Percentiles rank a stretch among this genome's conserved stretches.
These are phyloP conservation scores for Drosophila algonquin DNA, from an alignment of 2,888 invertebrate genomes.

Conservation along the genomic window DNA sequence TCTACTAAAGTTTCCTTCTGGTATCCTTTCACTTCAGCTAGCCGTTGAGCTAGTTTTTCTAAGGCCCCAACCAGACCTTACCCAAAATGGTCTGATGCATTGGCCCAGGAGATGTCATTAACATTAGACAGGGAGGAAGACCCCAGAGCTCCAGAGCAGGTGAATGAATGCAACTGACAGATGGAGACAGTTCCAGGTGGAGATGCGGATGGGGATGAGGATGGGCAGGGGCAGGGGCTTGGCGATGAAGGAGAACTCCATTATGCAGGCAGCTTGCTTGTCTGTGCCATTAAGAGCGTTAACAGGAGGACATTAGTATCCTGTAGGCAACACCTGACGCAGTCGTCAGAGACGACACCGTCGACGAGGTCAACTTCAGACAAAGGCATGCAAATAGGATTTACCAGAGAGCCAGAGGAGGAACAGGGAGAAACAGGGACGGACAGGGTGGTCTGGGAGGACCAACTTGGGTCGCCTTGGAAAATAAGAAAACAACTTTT, in stretches of 20 bases:
- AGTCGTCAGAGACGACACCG: conserved; percentile 22
- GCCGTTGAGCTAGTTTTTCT: conserved; percentile 64
- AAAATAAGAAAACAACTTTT: conserved; percentile 76
- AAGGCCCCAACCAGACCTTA: conserved; percentile 23
- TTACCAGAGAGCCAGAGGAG: conserved; percentile 25
- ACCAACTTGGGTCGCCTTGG: conserved; percentile 56
- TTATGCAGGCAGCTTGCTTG: conserved; percentile 66
- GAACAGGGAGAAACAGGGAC: neutral
- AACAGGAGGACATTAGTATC: conserved; percentile 67
- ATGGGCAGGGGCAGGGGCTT: neutral
- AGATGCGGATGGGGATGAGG: neutral
- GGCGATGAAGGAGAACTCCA: conserved; percentile 35
- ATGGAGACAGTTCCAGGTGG: conserved; percentile 38
- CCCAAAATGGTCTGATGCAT: conserved; percentile 67
- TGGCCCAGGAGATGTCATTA: conserved; percentile 74
- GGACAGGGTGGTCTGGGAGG: conserved; percentile 7
- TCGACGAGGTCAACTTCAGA: conserved; percentile 71
- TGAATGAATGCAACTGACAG: conserved; percentile 71
- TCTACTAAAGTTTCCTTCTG: conserved; percentile 10
- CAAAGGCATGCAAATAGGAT: conserved; percentile 76
- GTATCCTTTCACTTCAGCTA: conserved; percentile 51
- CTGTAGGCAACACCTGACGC: conserved; percentile 72
- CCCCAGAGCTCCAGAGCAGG: conserved; percentile 55
- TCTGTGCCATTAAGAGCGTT: conserved; percentile 71
- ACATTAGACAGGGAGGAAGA: conserved; percentile 49